These are phyloP conservation scores for Eonycteris spelaea DNA, from an alignment of 2,113 vertebrate species.

Conservation along the genomic window DNA sequence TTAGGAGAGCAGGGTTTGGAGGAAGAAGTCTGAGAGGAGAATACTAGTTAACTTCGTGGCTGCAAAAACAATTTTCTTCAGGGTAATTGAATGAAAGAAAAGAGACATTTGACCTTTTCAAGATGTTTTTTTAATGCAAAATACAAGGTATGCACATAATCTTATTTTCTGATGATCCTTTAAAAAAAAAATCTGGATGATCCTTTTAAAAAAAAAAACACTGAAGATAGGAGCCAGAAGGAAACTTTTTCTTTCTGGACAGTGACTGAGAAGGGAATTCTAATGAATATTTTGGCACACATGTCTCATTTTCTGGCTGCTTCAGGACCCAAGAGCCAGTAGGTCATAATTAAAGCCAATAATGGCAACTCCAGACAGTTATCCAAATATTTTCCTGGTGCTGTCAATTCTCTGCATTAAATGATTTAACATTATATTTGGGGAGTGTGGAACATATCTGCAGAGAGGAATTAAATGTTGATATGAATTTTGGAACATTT, in stretches of 20 bases:
- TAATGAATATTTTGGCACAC: slow-evolving; percentile 84
- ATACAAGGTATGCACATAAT: slow-evolving; percentile 63
- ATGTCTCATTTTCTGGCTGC: slow-evolving; percentile 80
- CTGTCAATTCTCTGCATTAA: slow-evolving; percentile 77
- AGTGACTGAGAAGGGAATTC: slow-evolving; percentile 81
- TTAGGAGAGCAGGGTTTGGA: not conserved
- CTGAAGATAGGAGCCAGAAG: slow-evolving; percentile 77
- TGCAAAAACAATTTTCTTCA: slow-evolving; percentile 41
- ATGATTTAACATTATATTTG: slow-evolving; percentile 80
- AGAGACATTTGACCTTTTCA: slow-evolving; percentile 52
- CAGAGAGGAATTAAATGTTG: slow-evolving; percentile 75
- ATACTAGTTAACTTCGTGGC: slow-evolving; percentile 21
- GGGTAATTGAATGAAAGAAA: slow-evolving; percentile 47
- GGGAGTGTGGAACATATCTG: slow-evolving; percentile 71
- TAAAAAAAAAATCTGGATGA: slow-evolving; percentile 76
- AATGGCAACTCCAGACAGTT: slow-evolving; percentile 84
- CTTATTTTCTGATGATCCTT: slow-evolving; percentile 75
- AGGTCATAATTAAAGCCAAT: slow-evolving; percentile 85
- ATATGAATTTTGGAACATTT: slow-evolving; percentile 73
- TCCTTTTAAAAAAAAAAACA: slow-evolving; percentile 73
- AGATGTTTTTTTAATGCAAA: slow-evolving; percentile 57
- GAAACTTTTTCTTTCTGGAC: slow-evolving; percentile 78
- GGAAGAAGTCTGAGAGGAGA: not conserved
- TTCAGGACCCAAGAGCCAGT: slow-evolving; percentile 82
- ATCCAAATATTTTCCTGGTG: slow-evolving; percentile 83